Percentiles rank a stretch among this genome's conserved stretches.
Evolutionary conservation across 2,888 invertebrate genomes (phyloP).

Genomic region (Melieria crassipennis): DNA sequence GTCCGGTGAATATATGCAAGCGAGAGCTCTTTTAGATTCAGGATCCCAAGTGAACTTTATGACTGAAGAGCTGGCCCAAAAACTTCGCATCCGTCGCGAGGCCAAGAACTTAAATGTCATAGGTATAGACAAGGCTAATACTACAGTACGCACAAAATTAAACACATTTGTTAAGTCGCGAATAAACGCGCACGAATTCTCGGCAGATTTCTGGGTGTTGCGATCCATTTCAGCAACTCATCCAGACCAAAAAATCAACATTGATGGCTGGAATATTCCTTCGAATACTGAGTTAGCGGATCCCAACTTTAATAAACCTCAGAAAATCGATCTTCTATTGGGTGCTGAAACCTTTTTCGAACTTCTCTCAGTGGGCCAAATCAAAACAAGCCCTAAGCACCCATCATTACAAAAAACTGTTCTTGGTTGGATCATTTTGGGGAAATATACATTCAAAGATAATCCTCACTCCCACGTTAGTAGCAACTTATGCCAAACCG

Average conservation of each 20-base stretch:
- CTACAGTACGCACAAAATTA: neutral
- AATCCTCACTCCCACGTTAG: no score
- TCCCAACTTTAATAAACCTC: conserved; percentile 27
- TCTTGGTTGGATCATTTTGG: conserved; percentile 34
- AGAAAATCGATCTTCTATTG: conserved; percentile 25
- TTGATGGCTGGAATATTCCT: conserved; percentile 24
- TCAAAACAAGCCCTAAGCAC: conserved; percentile 12
- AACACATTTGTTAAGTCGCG: neutral
- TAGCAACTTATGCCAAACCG: no score
- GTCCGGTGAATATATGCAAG: no score
- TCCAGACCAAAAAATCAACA: conserved; percentile 34
- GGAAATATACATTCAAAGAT: conserved; percentile 9
- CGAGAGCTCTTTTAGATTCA: neutral
- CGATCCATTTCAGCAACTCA: conserved; percentile 41
- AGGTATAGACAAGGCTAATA: neutral
- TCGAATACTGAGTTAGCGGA: conserved; percentile 32
- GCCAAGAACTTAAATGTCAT: neutral
- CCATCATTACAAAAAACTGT: conserved; percentile 30
- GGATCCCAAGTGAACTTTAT: conserved; percentile 33
- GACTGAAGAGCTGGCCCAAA: conserved; percentile 29
- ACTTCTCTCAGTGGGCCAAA: conserved; percentile 24
- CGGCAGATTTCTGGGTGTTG: neutral
- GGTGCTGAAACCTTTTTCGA: conserved; percentile 32
- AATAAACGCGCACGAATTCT: neutral
- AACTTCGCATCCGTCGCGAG: conserved; percentile 5